Conservation (phyloP, 2,113 vertebrate genomes). For the Datnioides undecimradiatus region DNA sequence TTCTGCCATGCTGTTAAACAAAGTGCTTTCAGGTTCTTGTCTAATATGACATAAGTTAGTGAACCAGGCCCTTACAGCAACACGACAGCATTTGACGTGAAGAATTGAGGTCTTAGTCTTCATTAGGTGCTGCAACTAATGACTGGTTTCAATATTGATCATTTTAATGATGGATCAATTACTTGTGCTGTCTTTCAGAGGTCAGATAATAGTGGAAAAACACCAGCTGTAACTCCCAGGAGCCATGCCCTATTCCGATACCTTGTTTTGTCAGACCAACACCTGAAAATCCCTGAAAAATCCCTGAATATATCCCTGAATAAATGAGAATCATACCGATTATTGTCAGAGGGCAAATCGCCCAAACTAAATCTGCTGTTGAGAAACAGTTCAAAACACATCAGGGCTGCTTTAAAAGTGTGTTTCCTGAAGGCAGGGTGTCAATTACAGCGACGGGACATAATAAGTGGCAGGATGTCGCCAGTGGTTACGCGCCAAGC, state of each 20-base stretch:
- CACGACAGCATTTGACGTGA: background rate
- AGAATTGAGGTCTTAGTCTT: background rate
- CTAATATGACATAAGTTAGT: background rate
- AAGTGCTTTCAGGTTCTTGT: background rate
- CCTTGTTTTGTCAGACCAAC: background rate
- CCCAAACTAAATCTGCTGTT: background rate
- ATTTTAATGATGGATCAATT: background rate
- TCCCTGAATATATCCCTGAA: too few relatives aligned
- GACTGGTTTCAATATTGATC: background rate
- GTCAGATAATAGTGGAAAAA: conserved; percentile 17
- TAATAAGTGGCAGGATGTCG: conserved; percentile 4
- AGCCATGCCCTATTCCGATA: background rate
- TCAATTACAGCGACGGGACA: background rate
- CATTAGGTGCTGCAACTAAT: background rate
- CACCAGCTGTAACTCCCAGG: background rate
- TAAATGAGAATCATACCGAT: too few relatives aligned
- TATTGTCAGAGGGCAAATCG: background rate
- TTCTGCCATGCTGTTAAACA: background rate
- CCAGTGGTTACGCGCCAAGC: conserved; percentile 1
- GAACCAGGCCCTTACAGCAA: background rate
- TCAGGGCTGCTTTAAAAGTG: background rate
- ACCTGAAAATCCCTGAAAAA: background rate
- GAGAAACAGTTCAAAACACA: background rate
- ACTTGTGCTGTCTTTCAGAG: conserved; percentile 17
- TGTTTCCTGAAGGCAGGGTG: background rate